Evolutionary conservation across 2,113 vertebrate species (phyloP).

Genomic region (Menidia beryllina): DNA sequence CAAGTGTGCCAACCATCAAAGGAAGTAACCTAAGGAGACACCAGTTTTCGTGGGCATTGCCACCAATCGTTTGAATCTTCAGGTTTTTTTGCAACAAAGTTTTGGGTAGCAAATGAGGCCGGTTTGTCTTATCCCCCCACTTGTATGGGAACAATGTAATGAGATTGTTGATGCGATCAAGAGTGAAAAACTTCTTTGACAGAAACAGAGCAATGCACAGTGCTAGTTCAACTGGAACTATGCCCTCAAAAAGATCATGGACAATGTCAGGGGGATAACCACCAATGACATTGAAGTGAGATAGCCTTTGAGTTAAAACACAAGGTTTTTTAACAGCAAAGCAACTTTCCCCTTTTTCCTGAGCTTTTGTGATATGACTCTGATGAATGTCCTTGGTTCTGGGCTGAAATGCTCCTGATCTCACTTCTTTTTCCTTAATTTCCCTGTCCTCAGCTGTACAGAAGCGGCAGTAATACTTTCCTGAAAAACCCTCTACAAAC

Average conservation of each 20-base stretch:
- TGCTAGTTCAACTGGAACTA: background rate
- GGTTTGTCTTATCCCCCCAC: background rate
- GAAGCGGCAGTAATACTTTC: too few species aligned
- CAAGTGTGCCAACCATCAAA: background rate
- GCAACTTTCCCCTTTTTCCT: background rate
- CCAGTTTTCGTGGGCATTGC: background rate
- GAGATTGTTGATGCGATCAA: background rate
- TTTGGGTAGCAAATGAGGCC: background rate
- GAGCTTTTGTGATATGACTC: background rate
- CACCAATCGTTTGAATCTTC: background rate
- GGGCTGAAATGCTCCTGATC: background rate
- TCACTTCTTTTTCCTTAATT: constrained; percentile 4
- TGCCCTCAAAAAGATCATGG: background rate
- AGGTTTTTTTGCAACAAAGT: too few species aligned
- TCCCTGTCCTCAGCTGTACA: background rate
- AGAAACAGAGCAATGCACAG: background rate
- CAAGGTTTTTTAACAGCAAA: background rate
- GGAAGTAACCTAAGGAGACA: background rate
- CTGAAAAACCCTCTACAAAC: too few species aligned
- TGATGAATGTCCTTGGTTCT: background rate
- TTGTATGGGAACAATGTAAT: background rate
- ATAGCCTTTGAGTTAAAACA: background rate
- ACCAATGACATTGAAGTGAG: background rate
- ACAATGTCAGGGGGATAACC: background rate
- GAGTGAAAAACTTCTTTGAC: background rate